phyloP scores from a whole-genome alignment of 2,888 invertebrate genomes.

The Salticus scenicus region DNA sequence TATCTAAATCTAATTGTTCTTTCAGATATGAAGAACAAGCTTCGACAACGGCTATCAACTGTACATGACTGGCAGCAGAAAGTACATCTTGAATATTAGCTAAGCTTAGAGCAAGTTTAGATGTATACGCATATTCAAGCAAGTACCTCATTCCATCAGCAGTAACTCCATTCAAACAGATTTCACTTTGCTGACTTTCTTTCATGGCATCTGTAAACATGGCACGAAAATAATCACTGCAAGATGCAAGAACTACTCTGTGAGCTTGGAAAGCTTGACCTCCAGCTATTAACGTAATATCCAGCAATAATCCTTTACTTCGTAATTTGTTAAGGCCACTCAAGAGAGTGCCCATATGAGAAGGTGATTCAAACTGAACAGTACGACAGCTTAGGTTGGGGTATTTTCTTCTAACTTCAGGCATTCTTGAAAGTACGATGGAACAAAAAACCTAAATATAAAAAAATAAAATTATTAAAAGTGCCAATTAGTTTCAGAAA shows the following conservation, averaged over 20 bases:
- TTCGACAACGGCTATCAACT: constrained; percentile 81
- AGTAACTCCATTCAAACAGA: constrained; percentile 82
- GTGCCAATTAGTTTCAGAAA: too few species aligned
- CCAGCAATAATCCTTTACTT: constrained; percentile 80
- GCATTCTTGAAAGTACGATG: constrained; percentile 1
- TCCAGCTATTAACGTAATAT: constrained; percentile 82
- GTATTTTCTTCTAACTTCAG: constrained; percentile 4
- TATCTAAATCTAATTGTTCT: constrained; percentile 82
- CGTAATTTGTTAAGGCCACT: constrained; percentile 81
- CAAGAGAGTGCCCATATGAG: constrained; percentile 79
- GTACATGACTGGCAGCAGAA: constrained; percentile 83
- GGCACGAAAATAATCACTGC: constrained; percentile 85
- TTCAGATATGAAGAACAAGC: constrained; percentile 82
- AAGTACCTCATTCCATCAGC: constrained; percentile 81
- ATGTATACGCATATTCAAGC: constrained; percentile 83
- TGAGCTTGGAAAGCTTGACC: constrained; percentile 82
- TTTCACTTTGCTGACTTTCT: constrained; percentile 82
- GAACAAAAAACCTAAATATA: too few species aligned
- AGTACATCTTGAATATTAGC: constrained; percentile 83
- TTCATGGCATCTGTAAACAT: constrained; percentile 85
- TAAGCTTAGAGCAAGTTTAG: constrained; percentile 80
- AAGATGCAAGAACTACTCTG: constrained; percentile 83
- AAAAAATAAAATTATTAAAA: too few species aligned
- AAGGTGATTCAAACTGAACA: constrained; percentile 79
- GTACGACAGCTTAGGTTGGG: constrained; percentile 71